Percentiles rank a stretch among this genome's conserved stretches.
phyloP scores from a whole-genome alignment of 2,113 vertebrate genomes.

The Pseudorhombus dupliciocellatus region DNA sequence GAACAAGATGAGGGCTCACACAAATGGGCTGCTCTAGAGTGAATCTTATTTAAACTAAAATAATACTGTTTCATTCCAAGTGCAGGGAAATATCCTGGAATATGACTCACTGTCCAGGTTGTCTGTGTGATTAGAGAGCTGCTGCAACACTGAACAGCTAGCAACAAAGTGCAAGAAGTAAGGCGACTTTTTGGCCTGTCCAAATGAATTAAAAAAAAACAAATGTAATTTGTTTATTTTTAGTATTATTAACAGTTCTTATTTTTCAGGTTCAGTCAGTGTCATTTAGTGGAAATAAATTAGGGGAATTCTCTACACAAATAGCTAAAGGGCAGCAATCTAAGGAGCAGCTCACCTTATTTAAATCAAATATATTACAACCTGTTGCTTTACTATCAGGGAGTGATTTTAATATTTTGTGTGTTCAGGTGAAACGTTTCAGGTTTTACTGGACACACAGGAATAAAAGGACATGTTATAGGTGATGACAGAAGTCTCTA shows the following conservation, averaged over 20 bases:
- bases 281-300: neutral
- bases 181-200: neutral
- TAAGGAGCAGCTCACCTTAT: too few species aligned
- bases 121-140: neutral
- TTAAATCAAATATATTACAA: too few species aligned
- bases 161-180: neutral
- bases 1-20: slow-evolving; percentile 30
- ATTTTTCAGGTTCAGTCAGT: neutral
- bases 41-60: slow-evolving; percentile 9
- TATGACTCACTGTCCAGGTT: neutral
- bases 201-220: neutral
- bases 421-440: too few species aligned
- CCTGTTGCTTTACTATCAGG: too few species aligned
- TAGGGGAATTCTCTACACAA: too few species aligned
- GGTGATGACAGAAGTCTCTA: neutral
- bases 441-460: neutral
- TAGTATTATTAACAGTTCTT: neutral
- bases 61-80: neutral
- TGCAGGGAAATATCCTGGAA: neutral
- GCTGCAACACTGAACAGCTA: neutral
- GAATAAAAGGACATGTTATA: neutral
- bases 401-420: too few species aligned
- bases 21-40: neutral
- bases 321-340: too few species aligned
- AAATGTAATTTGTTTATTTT: neutral